phyloP scores from a whole-genome alignment of 2,888 invertebrate species.

The Stenolophus ochropezus region DNA sequence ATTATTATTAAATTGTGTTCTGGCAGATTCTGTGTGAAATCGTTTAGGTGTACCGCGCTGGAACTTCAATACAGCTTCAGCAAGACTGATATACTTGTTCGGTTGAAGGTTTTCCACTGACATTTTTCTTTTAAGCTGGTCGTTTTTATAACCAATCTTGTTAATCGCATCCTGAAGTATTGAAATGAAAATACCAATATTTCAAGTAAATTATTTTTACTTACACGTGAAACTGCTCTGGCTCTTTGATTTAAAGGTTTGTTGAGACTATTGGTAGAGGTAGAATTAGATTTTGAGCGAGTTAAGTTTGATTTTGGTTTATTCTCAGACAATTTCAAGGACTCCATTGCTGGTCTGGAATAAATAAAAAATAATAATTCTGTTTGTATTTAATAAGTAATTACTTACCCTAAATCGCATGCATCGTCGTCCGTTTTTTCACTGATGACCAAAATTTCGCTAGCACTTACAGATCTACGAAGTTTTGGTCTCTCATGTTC shows the following conservation, averaged over 20 bases:
- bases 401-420: conserved; percentile 4
- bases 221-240: conserved; percentile 38
- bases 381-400: background rate
- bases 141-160: background rate
- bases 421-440: background rate
- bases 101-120: conserved; percentile 45
- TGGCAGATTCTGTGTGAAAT: conserved; percentile 71
- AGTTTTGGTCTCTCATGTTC: background rate
- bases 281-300: background rate
- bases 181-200: background rate
- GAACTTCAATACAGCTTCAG: conserved; percentile 75
- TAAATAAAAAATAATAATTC: background rate
- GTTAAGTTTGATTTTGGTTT: conserved; percentile 8
- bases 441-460: background rate
- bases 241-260: conserved; percentile 37
- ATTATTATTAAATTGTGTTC: conserved; percentile 51
- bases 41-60: conserved; percentile 75
- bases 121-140: conserved; percentile 48
- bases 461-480: conserved; percentile 35
- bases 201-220: background rate
- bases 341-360: conserved; percentile 18
- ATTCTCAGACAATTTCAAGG: background rate
- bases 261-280: background rate
- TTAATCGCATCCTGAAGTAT: conserved; percentile 31
- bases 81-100: conserved; percentile 73